Evolutionary conservation across 2,797 vertebrate species (phyloP).

Genomic region (Pangasius krempfi): DNA sequence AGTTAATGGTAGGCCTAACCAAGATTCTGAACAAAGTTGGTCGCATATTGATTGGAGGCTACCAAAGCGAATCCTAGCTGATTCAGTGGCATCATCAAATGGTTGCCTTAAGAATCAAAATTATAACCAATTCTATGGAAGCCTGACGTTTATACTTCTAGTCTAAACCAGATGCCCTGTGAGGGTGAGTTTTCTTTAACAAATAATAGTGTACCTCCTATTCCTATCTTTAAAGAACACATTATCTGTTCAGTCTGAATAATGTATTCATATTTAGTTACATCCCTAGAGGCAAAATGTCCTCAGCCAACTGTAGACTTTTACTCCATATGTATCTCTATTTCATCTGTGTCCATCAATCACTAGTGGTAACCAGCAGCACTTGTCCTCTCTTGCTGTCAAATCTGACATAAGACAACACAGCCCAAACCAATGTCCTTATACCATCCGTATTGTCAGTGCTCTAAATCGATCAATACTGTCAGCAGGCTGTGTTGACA

Average conservation of each 20-base stretch:
- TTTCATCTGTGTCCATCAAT: not conserved
- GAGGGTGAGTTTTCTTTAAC: not conserved
- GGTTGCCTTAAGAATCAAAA: not conserved
- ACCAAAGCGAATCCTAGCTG: not conserved
- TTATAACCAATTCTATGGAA: not conserved
- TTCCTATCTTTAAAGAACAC: not conserved
- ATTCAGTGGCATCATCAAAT: not conserved
- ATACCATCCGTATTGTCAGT: not conserved
- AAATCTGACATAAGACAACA: slow-evolving; percentile 15
- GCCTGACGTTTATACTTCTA: not conserved
- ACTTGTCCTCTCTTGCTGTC: slow-evolving; percentile 1
- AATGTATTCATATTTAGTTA: not conserved
- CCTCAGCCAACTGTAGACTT: not conserved
- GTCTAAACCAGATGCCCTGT: not conserved
- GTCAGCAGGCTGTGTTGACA: not conserved
- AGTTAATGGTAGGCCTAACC: not conserved
- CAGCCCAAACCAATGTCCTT: slow-evolving; percentile 1
- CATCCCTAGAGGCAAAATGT: not conserved
- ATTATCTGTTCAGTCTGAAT: not conserved
- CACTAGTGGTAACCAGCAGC: not conserved
- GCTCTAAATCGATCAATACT: slow-evolving; percentile 13
- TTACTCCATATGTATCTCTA: not conserved
- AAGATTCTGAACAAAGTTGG: not conserved
- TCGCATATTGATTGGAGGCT: not conserved
- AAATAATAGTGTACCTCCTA: not conserved